phyloP scores from a whole-genome alignment of 37 sponge, comb jelly and placozoan genomes.

The Crambe crambe region DNA sequence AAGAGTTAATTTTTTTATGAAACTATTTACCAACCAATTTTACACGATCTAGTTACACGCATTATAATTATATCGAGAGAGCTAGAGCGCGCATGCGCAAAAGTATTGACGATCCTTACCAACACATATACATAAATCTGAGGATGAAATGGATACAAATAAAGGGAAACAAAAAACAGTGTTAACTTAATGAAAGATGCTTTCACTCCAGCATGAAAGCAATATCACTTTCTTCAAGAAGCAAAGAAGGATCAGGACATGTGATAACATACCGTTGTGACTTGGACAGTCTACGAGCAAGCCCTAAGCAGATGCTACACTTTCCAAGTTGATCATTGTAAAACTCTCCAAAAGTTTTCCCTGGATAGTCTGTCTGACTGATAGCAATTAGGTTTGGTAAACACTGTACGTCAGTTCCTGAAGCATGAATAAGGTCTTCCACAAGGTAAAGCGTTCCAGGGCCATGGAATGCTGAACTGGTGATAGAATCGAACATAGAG shows the following conservation, averaged over 20 bases:
- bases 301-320: constrained; percentile 27
- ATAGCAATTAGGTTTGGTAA: neutral
- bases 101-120: too few species aligned
- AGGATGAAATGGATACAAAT: too few species aligned
- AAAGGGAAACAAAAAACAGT: too few species aligned
- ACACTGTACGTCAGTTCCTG: neutral
- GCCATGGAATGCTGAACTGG: constrained; percentile 39
- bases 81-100: too few species aligned
- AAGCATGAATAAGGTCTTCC: constrained; percentile 28
- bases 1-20: too few species aligned
- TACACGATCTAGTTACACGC: too few species aligned
- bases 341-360: constrained; percentile 20
- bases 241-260: constrained; percentile 13
- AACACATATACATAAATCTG: too few species aligned
- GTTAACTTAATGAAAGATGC: too few species aligned
- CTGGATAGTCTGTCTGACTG: neutral
- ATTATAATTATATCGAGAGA: too few species aligned
- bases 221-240: constrained; percentile 23
- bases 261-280: constrained; percentile 50
- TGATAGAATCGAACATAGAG: constrained; percentile 72
- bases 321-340: constrained; percentile 20
- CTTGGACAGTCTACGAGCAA: constrained; percentile 23
- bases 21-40: too few species aligned
- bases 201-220: too few species aligned
- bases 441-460: constrained; percentile 46